Evolutionary conservation across 2,888 invertebrate genomes (phyloP).

Genomic region (Tipula vernalis): DNA sequence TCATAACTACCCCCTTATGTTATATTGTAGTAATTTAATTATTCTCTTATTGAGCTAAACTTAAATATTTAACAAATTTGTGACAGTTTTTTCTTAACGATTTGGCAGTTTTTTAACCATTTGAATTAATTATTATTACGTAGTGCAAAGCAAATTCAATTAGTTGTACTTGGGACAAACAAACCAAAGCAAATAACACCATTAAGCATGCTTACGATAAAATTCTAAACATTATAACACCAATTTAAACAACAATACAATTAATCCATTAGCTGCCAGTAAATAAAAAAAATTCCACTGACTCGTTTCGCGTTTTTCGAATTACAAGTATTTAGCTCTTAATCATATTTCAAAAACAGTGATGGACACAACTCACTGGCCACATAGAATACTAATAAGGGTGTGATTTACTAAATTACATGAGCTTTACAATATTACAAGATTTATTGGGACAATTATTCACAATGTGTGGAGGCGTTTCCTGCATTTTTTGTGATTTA

Average conservation of each 20-base stretch:
- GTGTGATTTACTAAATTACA: neutral
- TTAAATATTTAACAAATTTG: too few relatives aligned
- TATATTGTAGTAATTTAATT: too few relatives aligned
- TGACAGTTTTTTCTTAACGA: too few relatives aligned
- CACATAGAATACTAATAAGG: neutral
- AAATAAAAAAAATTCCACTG: neutral
- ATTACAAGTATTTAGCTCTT: neutral
- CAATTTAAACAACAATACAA: neutral
- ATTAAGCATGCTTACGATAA: neutral
- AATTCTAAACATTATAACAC: neutral
- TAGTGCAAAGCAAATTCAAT: too few relatives aligned
- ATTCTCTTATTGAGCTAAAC: too few relatives aligned
- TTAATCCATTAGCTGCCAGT: neutral
- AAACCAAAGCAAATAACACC: neutral
- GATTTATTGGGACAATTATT: neutral
- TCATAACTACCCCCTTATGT: too few relatives aligned
- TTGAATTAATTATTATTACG: too few relatives aligned
- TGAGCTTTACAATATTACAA: neutral
- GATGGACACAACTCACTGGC: neutral
- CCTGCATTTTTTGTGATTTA: neutral
- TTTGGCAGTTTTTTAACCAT: too few relatives aligned
- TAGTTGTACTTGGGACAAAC: neutral
- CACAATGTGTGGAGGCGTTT: neutral
- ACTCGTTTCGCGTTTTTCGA: constrained; percentile 12
- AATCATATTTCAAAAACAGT: neutral